These are phyloP conservation scores for Artemisiospiza belli DNA, from an alignment of 2,113 vertebrate genomes.

Conservation along the genomic window DNA sequence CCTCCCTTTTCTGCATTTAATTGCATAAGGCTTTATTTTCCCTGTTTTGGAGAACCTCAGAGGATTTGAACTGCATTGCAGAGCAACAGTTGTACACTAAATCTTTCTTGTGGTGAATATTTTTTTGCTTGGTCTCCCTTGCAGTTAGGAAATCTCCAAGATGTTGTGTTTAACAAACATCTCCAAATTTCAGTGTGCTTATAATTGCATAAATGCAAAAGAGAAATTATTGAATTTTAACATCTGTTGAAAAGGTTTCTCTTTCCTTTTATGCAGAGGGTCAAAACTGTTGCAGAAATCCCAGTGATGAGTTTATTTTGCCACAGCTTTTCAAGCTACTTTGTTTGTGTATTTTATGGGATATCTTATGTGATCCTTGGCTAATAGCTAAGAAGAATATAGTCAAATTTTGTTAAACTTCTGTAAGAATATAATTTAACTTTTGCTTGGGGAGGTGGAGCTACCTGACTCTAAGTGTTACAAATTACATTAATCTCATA, in stretches of 20 bases:
- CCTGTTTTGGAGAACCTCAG: neutral
- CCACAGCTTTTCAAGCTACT: neutral
- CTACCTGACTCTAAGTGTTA: neutral
- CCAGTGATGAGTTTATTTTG: neutral
- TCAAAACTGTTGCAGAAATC: neutral
- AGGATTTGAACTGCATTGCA: neutral
- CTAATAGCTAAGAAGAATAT: too few species aligned
- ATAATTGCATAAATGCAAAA: neutral
- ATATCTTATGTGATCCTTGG: too few species aligned
- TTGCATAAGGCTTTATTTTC: neutral
- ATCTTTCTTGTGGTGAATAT: neutral
- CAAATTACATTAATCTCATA: neutral
- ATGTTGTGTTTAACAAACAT: neutral
- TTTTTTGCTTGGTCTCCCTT: neutral
- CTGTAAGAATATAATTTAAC: neutral
- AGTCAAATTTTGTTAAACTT: neutral
- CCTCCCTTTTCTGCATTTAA: neutral
- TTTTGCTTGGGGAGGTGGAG: neutral
- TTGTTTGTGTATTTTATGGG: neutral
- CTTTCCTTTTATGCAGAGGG: neutral
- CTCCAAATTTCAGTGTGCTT: neutral
- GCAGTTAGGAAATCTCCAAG: neutral
- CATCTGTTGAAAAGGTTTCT: neutral
- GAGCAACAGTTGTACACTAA: neutral
- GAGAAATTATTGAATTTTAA: neutral